A percentile compares a stretch with the other conserved stretches of the same genome.
Conservation (phyloP, 2,888 invertebrate species). For the Trisateles emortualis region DNA sequence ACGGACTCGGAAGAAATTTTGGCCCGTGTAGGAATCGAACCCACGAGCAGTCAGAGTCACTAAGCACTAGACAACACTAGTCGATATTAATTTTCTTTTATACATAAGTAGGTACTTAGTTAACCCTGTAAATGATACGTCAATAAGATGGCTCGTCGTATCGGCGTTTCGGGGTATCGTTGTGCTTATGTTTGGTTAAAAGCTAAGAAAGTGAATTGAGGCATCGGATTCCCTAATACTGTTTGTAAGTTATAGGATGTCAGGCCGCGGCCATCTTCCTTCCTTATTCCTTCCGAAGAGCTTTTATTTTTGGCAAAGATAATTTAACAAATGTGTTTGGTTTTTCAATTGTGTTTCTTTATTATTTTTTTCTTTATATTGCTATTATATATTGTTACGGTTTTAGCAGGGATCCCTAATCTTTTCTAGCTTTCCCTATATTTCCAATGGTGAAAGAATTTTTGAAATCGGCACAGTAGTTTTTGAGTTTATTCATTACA, state of each 20-base stretch:
- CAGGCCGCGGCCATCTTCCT: not conserved
- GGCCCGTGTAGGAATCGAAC: too few species aligned
- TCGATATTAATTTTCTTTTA: not conserved
- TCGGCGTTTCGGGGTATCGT: not conserved
- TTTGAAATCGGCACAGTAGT: too few species aligned
- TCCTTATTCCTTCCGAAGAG: not conserved
- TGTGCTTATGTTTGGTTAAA: slow-evolving; percentile 5
- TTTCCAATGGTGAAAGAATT: too few species aligned
- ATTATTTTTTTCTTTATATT: too few species aligned
- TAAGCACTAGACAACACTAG: not conserved
- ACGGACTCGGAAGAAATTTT: too few species aligned
- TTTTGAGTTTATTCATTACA: too few species aligned
- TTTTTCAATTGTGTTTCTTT: too few species aligned
- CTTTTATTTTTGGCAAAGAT: not conserved
- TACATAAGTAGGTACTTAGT: not conserved
- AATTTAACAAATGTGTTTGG: not conserved
- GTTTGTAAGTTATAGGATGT: slow-evolving; percentile 8
- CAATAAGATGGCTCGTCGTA: slow-evolving; percentile 1
- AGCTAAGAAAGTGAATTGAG: slow-evolving; percentile 7
- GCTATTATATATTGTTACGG: too few species aligned
- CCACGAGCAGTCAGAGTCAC: too few species aligned
- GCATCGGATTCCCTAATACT: slow-evolving; percentile 9
- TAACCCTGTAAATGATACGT: not conserved
- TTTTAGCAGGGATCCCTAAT: too few species aligned
- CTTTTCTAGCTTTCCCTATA: too few species aligned